A percentile compares a stretch with the other conserved stretches of the same genome.
Conservation (phyloP, 2,113 vertebrate genomes). For the Cyprinus carpio region DNA sequence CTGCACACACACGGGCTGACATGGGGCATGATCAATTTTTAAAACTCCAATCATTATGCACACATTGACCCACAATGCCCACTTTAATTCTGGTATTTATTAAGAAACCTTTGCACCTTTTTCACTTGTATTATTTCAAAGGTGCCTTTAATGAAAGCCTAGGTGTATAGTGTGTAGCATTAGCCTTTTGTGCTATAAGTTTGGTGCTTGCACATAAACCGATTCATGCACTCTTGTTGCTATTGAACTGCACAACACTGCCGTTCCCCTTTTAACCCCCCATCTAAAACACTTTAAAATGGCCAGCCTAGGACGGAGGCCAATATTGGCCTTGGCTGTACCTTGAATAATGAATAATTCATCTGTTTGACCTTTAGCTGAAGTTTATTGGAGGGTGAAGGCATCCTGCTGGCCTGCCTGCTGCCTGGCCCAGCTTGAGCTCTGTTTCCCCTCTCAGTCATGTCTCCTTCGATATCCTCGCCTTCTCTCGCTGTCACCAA, state of each 20-base stretch:
- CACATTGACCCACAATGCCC: constrained; percentile 26
- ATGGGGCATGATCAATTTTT: constrained; percentile 32
- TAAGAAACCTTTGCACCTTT: constrained; percentile 24
- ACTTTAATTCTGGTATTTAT: constrained; percentile 30
- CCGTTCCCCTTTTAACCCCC: constrained; percentile 77
- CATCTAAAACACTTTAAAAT: constrained; percentile 65
- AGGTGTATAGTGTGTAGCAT: not conserved
- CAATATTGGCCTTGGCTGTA: constrained; percentile 75
- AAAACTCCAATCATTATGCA: constrained; percentile 33
- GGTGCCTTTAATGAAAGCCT: not conserved
- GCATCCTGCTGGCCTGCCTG: constrained; percentile 46
- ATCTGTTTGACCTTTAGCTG: constrained; percentile 78
- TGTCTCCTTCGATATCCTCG: constrained; percentile 19
- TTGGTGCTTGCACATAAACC: not conserved
- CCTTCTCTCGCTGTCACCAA: constrained; percentile 20
- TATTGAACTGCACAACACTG: constrained; percentile 50
- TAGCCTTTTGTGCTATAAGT: constrained; percentile 9
- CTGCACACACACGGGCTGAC: constrained; percentile 6
- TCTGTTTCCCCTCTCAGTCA: constrained; percentile 9
- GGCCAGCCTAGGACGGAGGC: constrained; percentile 65
- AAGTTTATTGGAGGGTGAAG: constrained; percentile 74
- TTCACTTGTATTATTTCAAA: constrained; percentile 34
- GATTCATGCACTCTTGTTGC: not conserved
- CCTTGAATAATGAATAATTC: constrained; percentile 75
- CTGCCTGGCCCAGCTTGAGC: constrained; percentile 39